Evolutionary conservation across 2,797 vertebrate genomes (phyloP).

Genomic region (Spondyliosoma cantharus): DNA sequence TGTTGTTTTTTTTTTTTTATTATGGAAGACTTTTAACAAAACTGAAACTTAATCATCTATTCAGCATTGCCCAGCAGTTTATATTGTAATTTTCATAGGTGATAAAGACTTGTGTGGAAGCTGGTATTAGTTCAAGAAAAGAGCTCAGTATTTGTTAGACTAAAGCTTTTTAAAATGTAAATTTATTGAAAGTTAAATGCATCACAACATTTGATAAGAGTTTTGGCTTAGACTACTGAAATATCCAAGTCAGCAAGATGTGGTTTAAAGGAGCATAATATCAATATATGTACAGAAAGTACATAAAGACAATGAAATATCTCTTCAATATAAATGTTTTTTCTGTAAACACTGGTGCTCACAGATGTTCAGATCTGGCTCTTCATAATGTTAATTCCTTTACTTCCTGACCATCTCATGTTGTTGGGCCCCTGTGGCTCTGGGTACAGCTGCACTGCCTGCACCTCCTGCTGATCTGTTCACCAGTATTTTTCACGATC

Average conservation of each 20-base stretch:
- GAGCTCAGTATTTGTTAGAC: no score
- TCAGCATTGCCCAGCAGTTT: neutral
- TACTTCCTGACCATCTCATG: slow-evolving; percentile 53
- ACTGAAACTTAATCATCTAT: slow-evolving; percentile 4
- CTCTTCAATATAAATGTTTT: neutral
- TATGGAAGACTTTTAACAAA: neutral
- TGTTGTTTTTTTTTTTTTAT: no score
- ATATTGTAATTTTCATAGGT: neutral
- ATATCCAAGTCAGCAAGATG: neutral
- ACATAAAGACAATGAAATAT: neutral
- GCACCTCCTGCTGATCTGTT: slow-evolving; percentile 46
- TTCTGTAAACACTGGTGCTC: neutral
- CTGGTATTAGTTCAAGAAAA: no score
- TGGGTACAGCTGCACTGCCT: slow-evolving; percentile 53
- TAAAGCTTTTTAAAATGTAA: no score
- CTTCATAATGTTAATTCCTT: slow-evolving; percentile 38
- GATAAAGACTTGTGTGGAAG: no score
- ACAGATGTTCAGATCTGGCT: slow-evolving; percentile 24
- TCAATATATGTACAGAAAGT: neutral
- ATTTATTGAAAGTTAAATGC: no score
- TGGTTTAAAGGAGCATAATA: neutral
- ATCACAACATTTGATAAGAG: neutral
- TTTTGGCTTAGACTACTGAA: neutral
- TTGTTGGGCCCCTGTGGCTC: slow-evolving; percentile 43
- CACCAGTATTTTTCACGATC: slow-evolving; percentile 25